Evolutionary conservation across 2,797 vertebrate species (phyloP).

Genomic region (Sandelia bainsii): DNA sequence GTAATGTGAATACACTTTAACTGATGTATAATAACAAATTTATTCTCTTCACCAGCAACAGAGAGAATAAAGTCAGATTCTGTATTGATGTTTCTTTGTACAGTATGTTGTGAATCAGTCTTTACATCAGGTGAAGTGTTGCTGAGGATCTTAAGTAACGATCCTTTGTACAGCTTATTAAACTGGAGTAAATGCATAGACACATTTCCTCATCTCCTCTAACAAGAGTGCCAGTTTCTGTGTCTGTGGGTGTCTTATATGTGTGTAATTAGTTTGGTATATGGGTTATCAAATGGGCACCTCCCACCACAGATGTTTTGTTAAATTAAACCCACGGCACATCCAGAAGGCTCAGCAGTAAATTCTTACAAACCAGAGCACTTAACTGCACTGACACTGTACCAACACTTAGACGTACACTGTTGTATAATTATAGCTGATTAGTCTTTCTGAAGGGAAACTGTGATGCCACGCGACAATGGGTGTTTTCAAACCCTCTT

Average conservation of each 20-base stretch:
- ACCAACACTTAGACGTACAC: background rate
- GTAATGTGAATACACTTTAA: background rate
- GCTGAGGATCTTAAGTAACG: background rate
- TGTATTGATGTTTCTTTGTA: background rate
- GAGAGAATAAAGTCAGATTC: background rate
- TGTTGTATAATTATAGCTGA: slow-evolving; percentile 1
- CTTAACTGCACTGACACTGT: background rate
- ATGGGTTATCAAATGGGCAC: slow-evolving; percentile 32
- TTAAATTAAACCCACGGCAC: slow-evolving; percentile 38
- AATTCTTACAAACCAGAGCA: slow-evolving; percentile 4
- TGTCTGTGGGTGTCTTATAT: slow-evolving; percentile 18
- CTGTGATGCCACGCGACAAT: background rate
- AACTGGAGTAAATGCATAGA: background rate
- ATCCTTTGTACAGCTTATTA: slow-evolving; percentile 1
- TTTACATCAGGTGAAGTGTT: too few relatives aligned
- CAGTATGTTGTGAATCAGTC: too few relatives aligned
- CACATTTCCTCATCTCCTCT: background rate
- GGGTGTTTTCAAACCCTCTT: background rate
- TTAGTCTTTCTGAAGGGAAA: background rate
- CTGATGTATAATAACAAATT: background rate
- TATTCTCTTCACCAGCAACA: too few relatives aligned
- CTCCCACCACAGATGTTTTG: slow-evolving; percentile 49
- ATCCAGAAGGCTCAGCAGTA: slow-evolving; percentile 26
- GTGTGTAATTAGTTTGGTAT: slow-evolving; percentile 32
- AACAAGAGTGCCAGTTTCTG: background rate